Percentiles rank a stretch among this genome's conserved stretches.
Conservation (phyloP, 2,888 invertebrate species). For the Dynastes maya region DNA sequence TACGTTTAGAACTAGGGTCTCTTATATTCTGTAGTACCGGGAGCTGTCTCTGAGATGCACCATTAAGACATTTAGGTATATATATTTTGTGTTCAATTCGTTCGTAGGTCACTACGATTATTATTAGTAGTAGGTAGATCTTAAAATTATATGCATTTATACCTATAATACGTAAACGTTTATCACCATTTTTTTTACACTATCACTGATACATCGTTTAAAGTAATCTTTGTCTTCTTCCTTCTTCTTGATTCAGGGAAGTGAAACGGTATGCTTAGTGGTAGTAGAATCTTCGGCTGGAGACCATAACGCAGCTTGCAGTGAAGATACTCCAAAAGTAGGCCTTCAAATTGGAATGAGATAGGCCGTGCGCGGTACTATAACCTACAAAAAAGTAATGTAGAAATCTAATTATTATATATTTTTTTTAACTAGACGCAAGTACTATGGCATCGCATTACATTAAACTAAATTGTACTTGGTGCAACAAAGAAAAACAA, state of each 20-base stretch:
- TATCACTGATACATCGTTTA: conserved; percentile 54
- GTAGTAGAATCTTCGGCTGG: conserved; percentile 30
- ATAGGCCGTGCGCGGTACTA: conserved; percentile 53
- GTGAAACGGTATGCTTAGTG: conserved; percentile 26
- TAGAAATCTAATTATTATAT: conserved; percentile 11
- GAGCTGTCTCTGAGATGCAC: not conserved
- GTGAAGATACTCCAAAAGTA: conserved; percentile 35
- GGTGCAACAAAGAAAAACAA: too few relatives aligned
- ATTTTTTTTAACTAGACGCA: too few relatives aligned
- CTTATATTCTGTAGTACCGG: not conserved
- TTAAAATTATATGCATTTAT: conserved; percentile 19
- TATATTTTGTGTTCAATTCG: not conserved
- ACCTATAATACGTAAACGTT: conserved; percentile 45
- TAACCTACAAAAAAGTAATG: conserved; percentile 51
- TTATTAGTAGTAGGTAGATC: not conserved
- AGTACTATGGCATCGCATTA: too few relatives aligned
- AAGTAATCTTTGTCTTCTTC: not conserved
- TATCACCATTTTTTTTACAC: conserved; percentile 51
- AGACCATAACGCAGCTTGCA: conserved; percentile 27
- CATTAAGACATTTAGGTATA: not conserved
- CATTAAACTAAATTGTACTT: too few relatives aligned
- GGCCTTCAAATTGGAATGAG: conserved; percentile 50
- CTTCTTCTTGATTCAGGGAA: too few relatives aligned
- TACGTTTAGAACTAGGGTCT: not conserved
- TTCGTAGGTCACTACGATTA: conserved; percentile 33